These are phyloP conservation scores for Drosophila auraria DNA, from an alignment of 1,140 invertebrate species.

Conservation along the genomic window DNA sequence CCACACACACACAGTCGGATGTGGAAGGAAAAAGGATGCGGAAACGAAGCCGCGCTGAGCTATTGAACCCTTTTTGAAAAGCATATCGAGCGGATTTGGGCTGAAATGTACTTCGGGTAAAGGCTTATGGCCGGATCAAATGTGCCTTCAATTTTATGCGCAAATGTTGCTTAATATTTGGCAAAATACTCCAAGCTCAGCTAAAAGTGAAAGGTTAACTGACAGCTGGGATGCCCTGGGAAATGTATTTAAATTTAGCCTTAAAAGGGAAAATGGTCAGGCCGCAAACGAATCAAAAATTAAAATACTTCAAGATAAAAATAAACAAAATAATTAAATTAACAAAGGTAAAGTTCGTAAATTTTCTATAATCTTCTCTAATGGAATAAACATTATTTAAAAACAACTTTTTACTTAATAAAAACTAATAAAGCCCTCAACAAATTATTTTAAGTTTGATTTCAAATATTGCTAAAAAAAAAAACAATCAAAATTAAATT, in stretches of 20 bases:
- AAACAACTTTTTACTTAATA: neutral
- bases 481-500: too few species aligned
- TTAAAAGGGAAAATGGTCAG: too few species aligned
- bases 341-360: too few species aligned
- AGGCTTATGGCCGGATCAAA: slow-evolving; percentile 51
- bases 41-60: slow-evolving; percentile 16
- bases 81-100: slow-evolving; percentile 45
- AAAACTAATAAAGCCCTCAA: neutral
- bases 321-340: too few species aligned
- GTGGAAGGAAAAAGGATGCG: slow-evolving; percentile 1
- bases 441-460: neutral
- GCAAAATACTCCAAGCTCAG: slow-evolving; percentile 36
- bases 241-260: neutral
- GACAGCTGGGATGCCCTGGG: neutral
- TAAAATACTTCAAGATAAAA: too few species aligned
- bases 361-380: too few species aligned
- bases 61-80: slow-evolving; percentile 48
- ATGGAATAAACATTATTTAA: neutral
- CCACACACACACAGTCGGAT: neutral
- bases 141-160: slow-evolving; percentile 54
- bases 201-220: slow-evolving; percentile 1
- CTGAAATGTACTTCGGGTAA: slow-evolving; percentile 52
- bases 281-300: too few species aligned
- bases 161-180: slow-evolving; percentile 56
- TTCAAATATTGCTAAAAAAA: neutral